Evolutionary conservation across 2,888 invertebrate species (phyloP).

Genomic region (Embidobia sp.): DNA sequence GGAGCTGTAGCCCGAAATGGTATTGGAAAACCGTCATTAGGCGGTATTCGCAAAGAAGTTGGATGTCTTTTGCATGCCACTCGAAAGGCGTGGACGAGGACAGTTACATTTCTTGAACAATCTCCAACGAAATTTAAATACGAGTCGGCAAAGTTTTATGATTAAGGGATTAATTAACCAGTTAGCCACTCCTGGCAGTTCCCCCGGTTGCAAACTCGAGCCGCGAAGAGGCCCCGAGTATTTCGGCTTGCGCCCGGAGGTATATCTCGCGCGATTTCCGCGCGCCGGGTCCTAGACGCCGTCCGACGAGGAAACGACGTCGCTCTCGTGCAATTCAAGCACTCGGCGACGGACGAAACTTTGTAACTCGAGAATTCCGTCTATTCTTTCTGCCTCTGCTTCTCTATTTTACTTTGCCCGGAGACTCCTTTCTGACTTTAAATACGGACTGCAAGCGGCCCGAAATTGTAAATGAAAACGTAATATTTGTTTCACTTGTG

Average conservation of each 20-base stretch:
- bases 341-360: conserved; percentile 61
- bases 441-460: conserved; percentile 48
- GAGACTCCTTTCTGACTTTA: conserved; percentile 51
- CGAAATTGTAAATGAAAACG: conserved; percentile 61
- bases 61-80: conserved; percentile 55
- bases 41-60: conserved; percentile 23
- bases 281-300: conserved; percentile 55
- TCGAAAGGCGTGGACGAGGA: conserved; percentile 64
- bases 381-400: conserved; percentile 61
- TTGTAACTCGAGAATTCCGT: conserved; percentile 65
- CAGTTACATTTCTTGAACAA: conserved; percentile 62
- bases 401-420: conserved; percentile 52
- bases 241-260: conserved; percentile 67
- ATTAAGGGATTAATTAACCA: conserved; percentile 77
- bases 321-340: conserved; percentile 59
- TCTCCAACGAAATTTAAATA: conserved; percentile 71
- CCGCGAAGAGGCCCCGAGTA: conserved; percentile 67
- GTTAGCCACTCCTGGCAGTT: conserved; percentile 55
- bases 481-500: conserved; percentile 54
- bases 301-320: conserved; percentile 50
- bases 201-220: conserved; percentile 44
- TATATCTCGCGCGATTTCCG: conserved; percentile 69
- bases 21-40: too few relatives aligned
- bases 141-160: conserved; percentile 74
- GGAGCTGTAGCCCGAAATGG: too few relatives aligned